phyloP scores from a whole-genome alignment of 2,113 vertebrate genomes.

The Calcarius ornatus region DNA sequence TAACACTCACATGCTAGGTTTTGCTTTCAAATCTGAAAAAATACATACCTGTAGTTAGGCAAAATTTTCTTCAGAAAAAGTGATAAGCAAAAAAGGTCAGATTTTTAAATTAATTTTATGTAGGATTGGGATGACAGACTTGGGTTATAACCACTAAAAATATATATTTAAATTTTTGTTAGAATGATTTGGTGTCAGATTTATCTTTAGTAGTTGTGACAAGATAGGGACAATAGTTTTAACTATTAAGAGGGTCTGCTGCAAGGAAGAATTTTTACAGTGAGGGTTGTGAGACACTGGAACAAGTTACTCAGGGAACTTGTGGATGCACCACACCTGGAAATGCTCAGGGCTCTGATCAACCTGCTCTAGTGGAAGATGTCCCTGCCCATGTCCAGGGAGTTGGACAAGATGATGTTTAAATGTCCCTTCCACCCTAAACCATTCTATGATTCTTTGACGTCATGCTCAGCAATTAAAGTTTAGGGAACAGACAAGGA shows the following conservation, averaged over 20 bases:
- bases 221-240: not conserved
- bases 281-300: not conserved
- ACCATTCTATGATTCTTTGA: not conserved
- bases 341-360: not conserved
- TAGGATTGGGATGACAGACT: not conserved
- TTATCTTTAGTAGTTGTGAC: not conserved
- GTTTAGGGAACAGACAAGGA: not conserved
- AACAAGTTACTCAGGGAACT: not conserved
- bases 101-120: not conserved
- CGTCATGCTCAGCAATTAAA: not conserved
- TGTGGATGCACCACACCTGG: not conserved
- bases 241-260: not conserved
- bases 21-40: not conserved
- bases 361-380: not conserved
- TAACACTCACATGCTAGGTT: rapidly evolving
- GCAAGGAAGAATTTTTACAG: not conserved
- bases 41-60: not conserved
- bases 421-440: not conserved
- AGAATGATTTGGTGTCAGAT: not conserved
- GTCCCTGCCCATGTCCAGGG: not conserved
- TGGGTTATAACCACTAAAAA: not conserved
- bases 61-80: not conserved
- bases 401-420: rapidly evolving
- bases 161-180: not conserved
- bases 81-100: not conserved